Evolutionary conservation across 2,797 vertebrate genomes (phyloP), one percentile per base, ranked within the genome.

Genomic region (Echeneis naucrates): DNA sequence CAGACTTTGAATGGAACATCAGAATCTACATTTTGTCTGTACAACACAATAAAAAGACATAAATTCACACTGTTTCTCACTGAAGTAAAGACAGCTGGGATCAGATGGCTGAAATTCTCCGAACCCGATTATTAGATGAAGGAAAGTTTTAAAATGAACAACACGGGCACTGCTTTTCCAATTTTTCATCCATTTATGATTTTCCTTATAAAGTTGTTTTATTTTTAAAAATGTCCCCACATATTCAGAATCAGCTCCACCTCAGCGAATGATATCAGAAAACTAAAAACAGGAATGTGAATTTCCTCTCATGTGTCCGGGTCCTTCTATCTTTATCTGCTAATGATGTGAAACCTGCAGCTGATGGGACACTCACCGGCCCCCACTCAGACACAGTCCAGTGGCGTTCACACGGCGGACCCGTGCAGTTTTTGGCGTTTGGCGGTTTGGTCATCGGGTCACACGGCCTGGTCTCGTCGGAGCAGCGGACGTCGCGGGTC

Each of bases 331-430:
- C n/a, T n/a, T n/a, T n/a, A n/a, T n/a, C n/a, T n/a, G n/a, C n/a
- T n/a, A n/a, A n/a, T n/a, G n/a, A n/a, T n/a, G n/a, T n/a, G n/a
- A n/a, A n/a, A n/a, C n/a, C n/a, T n/a, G n/a, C n/a, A n/a, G n/a
- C n/a, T n/a, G n/a, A n/a, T n/a, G n/a, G 59, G n/a, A 33, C 33
- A 90, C 93, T 96, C 92, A 99, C 98, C 60, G 97, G 97, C 19
- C 97, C 98, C 98, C 97, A 99, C 85, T 99, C 97, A 0, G 98
- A 99, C 62, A 96, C 95, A 0, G 97, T 99, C 98, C 98, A 99
- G 32, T 97, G 97, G n/a, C 97, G 95, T 81, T 98, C 97, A 0
- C 98, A 99, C 51, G 98, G 95, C 0, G 97, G 95, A 0, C 98
- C 98, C 0, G 95, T 97, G 92, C 98, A 99, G 90, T 98, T 97